phyloP scores from a whole-genome alignment of 2,113 vertebrate species.

The Fulica atra region DNA sequence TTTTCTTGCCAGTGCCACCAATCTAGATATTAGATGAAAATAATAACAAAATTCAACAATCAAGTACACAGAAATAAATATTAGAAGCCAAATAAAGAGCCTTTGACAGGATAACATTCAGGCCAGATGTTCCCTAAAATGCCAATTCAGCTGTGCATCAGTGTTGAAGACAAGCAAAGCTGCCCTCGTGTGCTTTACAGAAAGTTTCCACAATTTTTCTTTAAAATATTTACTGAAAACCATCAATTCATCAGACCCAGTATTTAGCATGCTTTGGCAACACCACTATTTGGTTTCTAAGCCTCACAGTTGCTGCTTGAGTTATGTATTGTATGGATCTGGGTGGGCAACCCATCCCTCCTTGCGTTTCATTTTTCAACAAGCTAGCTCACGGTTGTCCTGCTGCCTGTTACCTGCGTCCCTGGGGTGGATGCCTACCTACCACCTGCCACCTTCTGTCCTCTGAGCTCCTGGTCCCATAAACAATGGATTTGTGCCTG shows the following conservation, averaged over 20 bases:
- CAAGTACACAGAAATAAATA: not conserved
- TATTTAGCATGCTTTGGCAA: not conserved
- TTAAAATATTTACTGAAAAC: not conserved
- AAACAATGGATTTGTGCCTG: not conserved
- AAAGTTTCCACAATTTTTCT: not conserved
- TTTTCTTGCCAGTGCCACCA: not conserved
- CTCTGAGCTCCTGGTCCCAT: not conserved
- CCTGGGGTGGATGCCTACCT: not conserved
- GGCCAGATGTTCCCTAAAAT: not conserved
- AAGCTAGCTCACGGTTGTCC: not conserved
- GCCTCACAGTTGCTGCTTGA: fast-evolving
- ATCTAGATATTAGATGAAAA: not conserved
- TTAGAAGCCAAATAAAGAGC: not conserved
- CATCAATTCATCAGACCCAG: not conserved
- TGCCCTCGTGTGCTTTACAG: not conserved
- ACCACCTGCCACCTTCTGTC: fast-evolving
- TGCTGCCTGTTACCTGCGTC: not conserved
- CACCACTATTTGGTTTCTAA: not conserved
- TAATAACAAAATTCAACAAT: constrained; percentile 13
- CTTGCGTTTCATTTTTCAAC: not conserved
- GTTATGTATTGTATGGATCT: not conserved
- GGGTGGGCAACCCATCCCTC: not conserved
- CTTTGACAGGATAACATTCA: not conserved
- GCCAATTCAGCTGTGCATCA: not conserved
- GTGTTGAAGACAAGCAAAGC: not conserved